These are phyloP conservation scores for Drosophila merina DNA, from an alignment of 2,888 invertebrate genomes.

Conservation along the genomic window DNA sequence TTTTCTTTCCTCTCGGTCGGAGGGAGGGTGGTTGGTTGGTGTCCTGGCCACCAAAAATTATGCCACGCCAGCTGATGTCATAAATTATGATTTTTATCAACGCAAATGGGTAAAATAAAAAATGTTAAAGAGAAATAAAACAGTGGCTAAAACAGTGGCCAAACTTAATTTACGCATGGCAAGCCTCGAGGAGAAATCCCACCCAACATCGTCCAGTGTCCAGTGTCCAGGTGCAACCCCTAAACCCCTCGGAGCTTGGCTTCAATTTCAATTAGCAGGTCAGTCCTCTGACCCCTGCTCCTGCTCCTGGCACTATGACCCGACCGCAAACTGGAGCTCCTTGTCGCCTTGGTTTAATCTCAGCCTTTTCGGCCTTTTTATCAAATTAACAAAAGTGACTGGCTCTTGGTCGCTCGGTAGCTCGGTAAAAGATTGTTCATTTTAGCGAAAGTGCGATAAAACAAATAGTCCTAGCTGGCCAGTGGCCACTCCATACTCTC, in stretches of 20 bases:
- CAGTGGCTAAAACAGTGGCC: constrained; percentile 35
- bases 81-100: constrained; percentile 84
- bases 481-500: constrained; percentile 10
- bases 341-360: constrained; percentile 69
- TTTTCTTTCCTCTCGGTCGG: constrained; percentile 4
- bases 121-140: constrained; percentile 47
- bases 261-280: constrained; percentile 72
- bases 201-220: no score
- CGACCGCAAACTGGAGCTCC: constrained; percentile 51
- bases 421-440: constrained; percentile 67
- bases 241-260: constrained; percentile 51
- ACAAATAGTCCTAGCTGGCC: constrained; percentile 68
- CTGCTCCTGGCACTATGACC: constrained; percentile 3
- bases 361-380: constrained; percentile 75
- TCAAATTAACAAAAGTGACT: constrained; percentile 82
- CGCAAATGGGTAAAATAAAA: constrained; percentile 76
- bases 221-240: constrained; percentile 25
- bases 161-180: constrained; percentile 74
- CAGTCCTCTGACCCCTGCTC: constrained; percentile 36
- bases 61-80: constrained; percentile 76
- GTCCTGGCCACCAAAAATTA: constrained; percentile 54
- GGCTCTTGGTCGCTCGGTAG: constrained; percentile 32
- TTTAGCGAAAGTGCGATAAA: constrained; percentile 82
- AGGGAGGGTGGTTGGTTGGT: constrained; percentile 6
- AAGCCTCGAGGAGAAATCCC: constrained; percentile 31